phyloP scores from a whole-genome alignment of 2,113 vertebrate genomes.

The Carollia perspicillata region DNA sequence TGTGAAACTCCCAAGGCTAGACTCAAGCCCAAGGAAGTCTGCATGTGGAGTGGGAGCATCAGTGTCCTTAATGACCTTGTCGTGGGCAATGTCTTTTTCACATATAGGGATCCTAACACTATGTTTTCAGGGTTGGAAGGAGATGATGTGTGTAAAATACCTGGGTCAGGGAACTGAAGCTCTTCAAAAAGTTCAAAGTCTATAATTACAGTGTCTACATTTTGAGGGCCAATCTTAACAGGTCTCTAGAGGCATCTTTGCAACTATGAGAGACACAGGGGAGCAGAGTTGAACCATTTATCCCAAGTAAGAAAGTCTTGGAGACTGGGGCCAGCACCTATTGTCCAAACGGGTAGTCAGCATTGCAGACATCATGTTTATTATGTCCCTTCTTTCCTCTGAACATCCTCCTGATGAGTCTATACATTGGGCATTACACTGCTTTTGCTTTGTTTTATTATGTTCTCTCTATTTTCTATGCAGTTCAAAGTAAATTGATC shows the following conservation, averaged over 20 bases:
- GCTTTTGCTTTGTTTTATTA: neutral
- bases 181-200: neutral
- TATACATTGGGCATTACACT: neutral
- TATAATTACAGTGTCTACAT: neutral
- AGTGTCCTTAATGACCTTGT: neutral
- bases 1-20: neutral
- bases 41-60: rapidly evolving
- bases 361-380: rapidly evolving
- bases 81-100: neutral
- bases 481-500: neutral
- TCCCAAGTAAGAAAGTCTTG: rapidly evolving
- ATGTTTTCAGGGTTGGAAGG: neutral
- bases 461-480: neutral
- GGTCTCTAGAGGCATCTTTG: rapidly evolving
- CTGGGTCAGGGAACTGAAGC: neutral
- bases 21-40: neutral
- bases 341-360: no score
- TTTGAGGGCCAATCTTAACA: neutral
- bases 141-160: neutral
- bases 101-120: no score
- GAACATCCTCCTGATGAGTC: rapidly evolving
- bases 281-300: no score
- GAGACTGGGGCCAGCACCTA: rapidly evolving
- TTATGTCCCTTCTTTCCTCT: neutral
- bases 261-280: neutral